Base-by-base conservation (phyloP, 2,113 vertebrate genomes). In the Crotalus tigris region DNA sequence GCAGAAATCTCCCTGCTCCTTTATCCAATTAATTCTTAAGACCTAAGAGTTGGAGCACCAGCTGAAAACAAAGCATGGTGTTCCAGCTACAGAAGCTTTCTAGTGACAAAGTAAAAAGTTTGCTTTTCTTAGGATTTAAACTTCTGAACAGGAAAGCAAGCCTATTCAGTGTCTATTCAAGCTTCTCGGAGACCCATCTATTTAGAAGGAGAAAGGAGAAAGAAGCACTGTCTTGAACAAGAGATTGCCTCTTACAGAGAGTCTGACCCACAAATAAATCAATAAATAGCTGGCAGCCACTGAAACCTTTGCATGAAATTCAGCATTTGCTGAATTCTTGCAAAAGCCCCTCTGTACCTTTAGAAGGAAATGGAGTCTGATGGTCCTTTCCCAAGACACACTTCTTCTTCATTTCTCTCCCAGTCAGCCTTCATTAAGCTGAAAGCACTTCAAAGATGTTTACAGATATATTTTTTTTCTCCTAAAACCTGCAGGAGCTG, bases 211-310 rank as follows among this genome's bases (percentile, higher is more conserved):
- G 17, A 87, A 92, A 94, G 69, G 88, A 91, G 81, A 94, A 75
- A 9, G 58, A 87, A 92, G 92, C 23, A 75, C 57, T 55, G 58
- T 13, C 11, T 53, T 23, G 12, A 75, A 64, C 91, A 26, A 93
- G 90, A 24, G 33, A 90, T 15, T 54, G 89, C 95, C 94, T 94
- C 15, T 87, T 85, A 55, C 13, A 54, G 23, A 6, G n/a, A 87
- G 85, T 44, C 33, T 64, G 93, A 85, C 90, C 89, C 75, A 93
- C 53, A 69, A 92, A 92, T 95, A 93, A 95, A 93, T 95, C 85
- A 91, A 33, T 26, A 44, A 24, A 4, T 64, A 49, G 90, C 12
- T 92, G 87, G 8, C 15, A 94, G 13, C 24, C 57, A 3, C n/a
- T 55, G 81, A 44, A 85, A 26, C 44, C 11, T 92, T 44, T 58